phyloP scores from a whole-genome alignment of 1,140 invertebrate genomes.

The Wiebesia pumilae region DNA sequence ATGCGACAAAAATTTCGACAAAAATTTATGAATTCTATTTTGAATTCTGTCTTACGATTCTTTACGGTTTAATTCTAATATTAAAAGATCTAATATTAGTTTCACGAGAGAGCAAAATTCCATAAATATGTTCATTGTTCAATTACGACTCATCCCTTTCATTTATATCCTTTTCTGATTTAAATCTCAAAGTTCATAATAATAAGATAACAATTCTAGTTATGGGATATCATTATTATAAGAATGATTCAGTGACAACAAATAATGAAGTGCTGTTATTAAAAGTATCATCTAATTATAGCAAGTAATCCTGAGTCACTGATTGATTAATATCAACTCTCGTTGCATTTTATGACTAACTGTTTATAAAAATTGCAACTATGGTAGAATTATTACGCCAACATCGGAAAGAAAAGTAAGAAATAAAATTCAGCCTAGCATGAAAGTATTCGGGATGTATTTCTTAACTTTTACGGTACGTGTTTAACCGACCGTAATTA shows the following conservation, averaged over 20 bases:
- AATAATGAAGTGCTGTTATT: background rate
- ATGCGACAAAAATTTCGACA: too few relatives aligned
- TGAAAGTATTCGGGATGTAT: too few relatives aligned
- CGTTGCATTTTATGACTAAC: slow-evolving; percentile 29
- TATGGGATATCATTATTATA: background rate
- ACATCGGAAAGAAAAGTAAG: background rate
- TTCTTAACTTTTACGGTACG: background rate
- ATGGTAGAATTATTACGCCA: background rate
- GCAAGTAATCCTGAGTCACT: slow-evolving; percentile 30
- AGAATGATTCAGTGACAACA: background rate
- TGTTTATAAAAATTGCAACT: background rate
- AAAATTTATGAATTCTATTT: too few relatives aligned
- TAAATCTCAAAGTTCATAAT: background rate
- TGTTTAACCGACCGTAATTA: background rate
- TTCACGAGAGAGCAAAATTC: slow-evolving; percentile 18
- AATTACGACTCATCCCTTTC: background rate
- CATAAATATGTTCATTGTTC: background rate
- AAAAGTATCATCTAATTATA: slow-evolving; percentile 20
- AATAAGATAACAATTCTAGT: background rate
- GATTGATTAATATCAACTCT: background rate
- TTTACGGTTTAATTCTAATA: too few relatives aligned
- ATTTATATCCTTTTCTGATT: background rate
- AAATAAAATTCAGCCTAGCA: background rate
- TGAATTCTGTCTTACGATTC: too few relatives aligned
- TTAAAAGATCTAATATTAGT: background rate